Percentiles rank a stretch among this genome's conserved stretches.
These are phyloP conservation scores for Trichopria drosophilae DNA, from an alignment of 2,888 invertebrate genomes.

Conservation along the genomic window DNA sequence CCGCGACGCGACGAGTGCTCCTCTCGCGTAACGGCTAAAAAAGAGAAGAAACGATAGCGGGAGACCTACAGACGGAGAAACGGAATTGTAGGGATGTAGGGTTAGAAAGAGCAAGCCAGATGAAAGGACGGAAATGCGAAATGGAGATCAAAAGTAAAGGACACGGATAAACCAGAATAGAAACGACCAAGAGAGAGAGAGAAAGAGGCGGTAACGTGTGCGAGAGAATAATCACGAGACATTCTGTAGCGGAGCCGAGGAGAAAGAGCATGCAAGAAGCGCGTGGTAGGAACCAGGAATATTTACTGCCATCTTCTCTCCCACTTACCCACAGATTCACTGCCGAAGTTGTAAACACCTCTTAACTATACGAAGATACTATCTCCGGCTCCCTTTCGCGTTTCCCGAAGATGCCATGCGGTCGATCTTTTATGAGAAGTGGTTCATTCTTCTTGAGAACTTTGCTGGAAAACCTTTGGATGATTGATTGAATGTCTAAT, in stretches of 20 bases:
- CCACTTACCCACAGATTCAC: slow-evolving; percentile 58
- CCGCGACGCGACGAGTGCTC: slow-evolving; percentile 47
- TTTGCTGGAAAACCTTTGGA: no score
- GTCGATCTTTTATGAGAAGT: no score
- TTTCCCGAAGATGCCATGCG: slow-evolving; percentile 33
- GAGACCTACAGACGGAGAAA: slow-evolving; percentile 20
- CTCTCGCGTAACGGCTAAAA: slow-evolving; percentile 30
- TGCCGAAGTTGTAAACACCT: slow-evolving; percentile 58
- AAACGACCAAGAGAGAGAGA: slow-evolving; percentile 16
- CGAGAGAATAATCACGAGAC: no score
- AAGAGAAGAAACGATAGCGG: slow-evolving; percentile 36
- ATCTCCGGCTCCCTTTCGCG: slow-evolving; percentile 49
- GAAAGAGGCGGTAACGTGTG: slow-evolving; percentile 10
- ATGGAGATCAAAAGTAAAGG: no score
- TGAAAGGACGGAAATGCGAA: neutral
- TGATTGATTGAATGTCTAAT: no score
- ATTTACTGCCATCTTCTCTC: slow-evolving; percentile 59
- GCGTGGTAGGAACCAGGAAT: slow-evolving; percentile 49
- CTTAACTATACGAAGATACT: slow-evolving; percentile 57
- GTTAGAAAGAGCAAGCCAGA: slow-evolving; percentile 28
- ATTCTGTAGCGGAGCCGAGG: slow-evolving; percentile 12
- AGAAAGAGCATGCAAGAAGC: slow-evolving; percentile 26
- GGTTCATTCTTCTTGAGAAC: no score
- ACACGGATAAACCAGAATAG: no score
- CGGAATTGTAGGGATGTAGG: slow-evolving; percentile 16